A percentile compares a stretch with the other conserved stretches of the same genome.
These are phyloP conservation scores for Dryocosmus kuriphilus DNA, from an alignment of 2,888 invertebrate genomes.

Conservation along the genomic window DNA sequence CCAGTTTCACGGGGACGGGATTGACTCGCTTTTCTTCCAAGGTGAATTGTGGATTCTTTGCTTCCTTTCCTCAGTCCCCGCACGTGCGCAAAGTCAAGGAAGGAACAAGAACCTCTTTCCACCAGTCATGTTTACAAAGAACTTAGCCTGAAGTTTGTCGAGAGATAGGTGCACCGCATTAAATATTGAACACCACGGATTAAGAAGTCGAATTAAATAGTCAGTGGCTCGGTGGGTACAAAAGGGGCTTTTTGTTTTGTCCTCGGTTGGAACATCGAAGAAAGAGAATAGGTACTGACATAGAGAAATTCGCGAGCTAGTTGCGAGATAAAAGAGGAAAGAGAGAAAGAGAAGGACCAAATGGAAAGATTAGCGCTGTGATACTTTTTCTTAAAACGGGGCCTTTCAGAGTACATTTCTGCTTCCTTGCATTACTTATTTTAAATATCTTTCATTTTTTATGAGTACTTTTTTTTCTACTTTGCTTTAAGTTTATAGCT, in stretches of 20 bases:
- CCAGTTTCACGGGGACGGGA: not conserved
- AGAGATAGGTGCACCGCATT: not conserved
- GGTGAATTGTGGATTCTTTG: not conserved
- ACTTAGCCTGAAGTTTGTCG: not conserved
- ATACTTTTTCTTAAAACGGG: constrained; percentile 13
- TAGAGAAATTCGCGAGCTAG: not conserved
- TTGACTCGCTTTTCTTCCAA: not conserved
- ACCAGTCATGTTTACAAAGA: not conserved
- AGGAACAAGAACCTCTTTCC: not conserved
- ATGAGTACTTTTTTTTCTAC: too few species aligned
- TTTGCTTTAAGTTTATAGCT: too few species aligned
- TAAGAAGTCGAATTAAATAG: constrained; percentile 14
- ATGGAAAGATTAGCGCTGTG: constrained; percentile 20
- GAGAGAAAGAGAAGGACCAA: not conserved
- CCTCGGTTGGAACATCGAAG: not conserved
- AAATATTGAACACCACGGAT: constrained; percentile 5
- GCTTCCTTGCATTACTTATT: constrained; percentile 22
- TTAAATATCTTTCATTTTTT: not conserved
- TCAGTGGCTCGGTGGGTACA: not conserved
- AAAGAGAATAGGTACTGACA: constrained; percentile 5
- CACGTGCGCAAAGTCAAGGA: constrained; percentile 1
- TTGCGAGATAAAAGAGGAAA: not conserved
- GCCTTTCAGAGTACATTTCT: constrained; percentile 3
- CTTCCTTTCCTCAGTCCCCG: constrained; percentile 29
- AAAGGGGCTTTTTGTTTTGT: not conserved